A percentile compares a stretch with the other conserved stretches of the same genome.
These are phyloP conservation scores for Brevimyrus niger DNA, from an alignment of 2,113 vertebrate species.

Conservation along the genomic window DNA sequence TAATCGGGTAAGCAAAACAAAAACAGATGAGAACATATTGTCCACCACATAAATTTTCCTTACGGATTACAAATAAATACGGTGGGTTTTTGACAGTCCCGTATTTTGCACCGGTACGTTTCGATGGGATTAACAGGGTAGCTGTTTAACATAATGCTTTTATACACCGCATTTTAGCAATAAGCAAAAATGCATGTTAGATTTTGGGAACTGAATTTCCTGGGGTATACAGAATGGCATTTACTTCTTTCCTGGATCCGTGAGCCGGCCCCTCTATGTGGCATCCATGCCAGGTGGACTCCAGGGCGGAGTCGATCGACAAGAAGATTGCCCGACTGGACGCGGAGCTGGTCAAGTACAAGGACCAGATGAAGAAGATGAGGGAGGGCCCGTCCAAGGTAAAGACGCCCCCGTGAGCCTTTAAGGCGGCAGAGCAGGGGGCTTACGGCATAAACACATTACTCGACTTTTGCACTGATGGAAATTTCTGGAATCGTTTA, in stretches of 20 bases:
- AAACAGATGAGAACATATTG: background rate
- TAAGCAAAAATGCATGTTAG: background rate
- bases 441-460: background rate
- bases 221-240: background rate
- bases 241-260: background rate
- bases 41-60: background rate
- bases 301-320: conserved; percentile 85
- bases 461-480: background rate
- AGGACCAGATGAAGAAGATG: conserved; percentile 99
- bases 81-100: background rate
- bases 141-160: background rate
- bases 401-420: conserved; percentile 14
- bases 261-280: background rate
- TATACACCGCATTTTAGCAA: background rate
- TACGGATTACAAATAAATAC: background rate
- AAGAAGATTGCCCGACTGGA: conserved; percentile 92
- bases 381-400: conserved; percentile 96
- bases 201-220: background rate
- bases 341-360: conserved; percentile 88
- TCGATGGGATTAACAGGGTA: background rate
- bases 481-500: background rate
- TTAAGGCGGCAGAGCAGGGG: background rate
- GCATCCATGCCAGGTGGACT: conserved; percentile 71
- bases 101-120: background rate
- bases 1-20: conserved; percentile 40